Conservation (phyloP, 1,140 invertebrate genomes). For the Caenorhabditis remanei region DNA sequence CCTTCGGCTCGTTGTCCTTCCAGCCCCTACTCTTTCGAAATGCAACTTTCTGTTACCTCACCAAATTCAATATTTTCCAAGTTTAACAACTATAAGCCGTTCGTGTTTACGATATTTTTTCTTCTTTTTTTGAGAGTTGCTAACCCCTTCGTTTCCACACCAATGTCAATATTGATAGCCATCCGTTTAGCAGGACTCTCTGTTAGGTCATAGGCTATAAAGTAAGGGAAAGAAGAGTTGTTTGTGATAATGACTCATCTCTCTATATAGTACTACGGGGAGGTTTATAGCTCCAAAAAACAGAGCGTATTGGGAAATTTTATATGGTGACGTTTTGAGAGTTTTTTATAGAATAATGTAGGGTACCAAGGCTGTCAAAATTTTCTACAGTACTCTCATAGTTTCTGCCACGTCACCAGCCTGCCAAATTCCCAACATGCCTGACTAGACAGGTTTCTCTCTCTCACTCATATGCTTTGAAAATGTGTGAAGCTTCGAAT, state of each 20-base stretch:
- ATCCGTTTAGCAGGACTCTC: not conserved
- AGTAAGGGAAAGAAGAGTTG: not conserved
- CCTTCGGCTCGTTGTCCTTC: no score
- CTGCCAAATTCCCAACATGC: not conserved
- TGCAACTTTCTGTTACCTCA: not conserved
- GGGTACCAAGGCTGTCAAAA: no score
- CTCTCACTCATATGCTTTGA: no score
- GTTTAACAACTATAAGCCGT: not conserved
- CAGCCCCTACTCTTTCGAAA: no score
- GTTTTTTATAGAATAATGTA: no score
- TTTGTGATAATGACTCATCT: conserved; percentile 20
- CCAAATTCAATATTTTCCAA: not conserved
- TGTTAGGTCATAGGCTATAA: conserved; percentile 14
- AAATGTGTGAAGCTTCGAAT: not conserved
- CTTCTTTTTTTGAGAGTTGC: not conserved
- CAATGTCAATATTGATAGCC: conserved; percentile 49
- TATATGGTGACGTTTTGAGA: no score
- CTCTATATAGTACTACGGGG: not conserved
- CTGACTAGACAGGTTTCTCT: not conserved
- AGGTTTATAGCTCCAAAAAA: no score
- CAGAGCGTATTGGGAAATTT: no score
- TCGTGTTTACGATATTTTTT: conserved; percentile 6
- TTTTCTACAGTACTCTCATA: not conserved
- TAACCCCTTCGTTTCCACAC: not conserved
- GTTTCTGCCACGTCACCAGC: not conserved